phyloP scores from a whole-genome alignment of 2,113 vertebrate species.

The Tragulus kanchil region DNA sequence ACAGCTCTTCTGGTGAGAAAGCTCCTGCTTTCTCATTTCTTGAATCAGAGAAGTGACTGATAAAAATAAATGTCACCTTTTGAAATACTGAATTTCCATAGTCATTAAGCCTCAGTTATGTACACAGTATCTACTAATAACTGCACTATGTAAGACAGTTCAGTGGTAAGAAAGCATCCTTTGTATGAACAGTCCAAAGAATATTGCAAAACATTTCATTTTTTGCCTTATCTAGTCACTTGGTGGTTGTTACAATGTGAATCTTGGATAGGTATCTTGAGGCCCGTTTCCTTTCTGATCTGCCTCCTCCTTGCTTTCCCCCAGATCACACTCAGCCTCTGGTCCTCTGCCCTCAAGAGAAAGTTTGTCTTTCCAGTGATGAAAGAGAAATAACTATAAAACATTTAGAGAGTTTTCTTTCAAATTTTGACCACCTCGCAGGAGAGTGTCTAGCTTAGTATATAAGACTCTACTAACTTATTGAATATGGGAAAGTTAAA shows the following conservation, averaged over 20 bases:
- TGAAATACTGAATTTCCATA: conserved; percentile 17
- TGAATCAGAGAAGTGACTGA: neutral
- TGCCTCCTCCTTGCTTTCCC: neutral
- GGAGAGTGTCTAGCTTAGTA: neutral
- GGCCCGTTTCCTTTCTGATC: neutral
- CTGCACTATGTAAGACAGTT: neutral
- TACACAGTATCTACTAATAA: neutral
- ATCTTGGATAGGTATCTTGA: neutral
- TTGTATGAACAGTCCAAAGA: neutral
- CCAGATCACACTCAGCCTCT: neutral
- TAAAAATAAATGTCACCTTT: conserved; percentile 49
- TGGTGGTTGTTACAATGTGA: neutral
- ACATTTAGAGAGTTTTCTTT: neutral
- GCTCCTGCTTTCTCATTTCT: neutral
- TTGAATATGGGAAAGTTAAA: neutral
- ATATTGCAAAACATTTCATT: neutral
- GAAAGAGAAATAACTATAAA: conserved; percentile 19
- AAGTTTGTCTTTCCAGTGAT: neutral
- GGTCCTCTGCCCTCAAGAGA: neutral
- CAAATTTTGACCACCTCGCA: neutral
- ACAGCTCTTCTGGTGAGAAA: neutral
- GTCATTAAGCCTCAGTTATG: neutral
- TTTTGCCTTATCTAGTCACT: neutral
- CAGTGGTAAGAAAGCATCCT: neutral
- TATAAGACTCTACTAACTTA: neutral